Conservation (phyloP, 1,140 invertebrate species). For the Pseudomyrmex pallidus region DNA sequence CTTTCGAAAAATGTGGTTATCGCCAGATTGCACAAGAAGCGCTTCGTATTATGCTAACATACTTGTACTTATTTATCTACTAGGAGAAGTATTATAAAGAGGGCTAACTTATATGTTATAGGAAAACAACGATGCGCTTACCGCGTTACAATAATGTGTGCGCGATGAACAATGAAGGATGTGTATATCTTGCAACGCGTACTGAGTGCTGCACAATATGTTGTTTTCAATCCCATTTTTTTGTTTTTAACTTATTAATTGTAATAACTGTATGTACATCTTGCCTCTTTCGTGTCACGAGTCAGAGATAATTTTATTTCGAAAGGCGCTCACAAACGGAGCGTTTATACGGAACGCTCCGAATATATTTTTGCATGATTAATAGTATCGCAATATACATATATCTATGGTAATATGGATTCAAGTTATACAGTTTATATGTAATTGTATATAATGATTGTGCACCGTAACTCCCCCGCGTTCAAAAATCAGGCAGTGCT, state of each 20-base stretch:
- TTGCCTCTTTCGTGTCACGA: neutral
- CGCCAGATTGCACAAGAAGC: slow-evolving; percentile 40
- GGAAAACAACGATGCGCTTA: neutral
- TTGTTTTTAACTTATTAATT: neutral
- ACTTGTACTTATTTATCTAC: slow-evolving; percentile 21
- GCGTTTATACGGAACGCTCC: too few relatives aligned
- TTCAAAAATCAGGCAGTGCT: slow-evolving; percentile 28
- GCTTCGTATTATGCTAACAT: slow-evolving; percentile 32
- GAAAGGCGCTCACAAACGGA: neutral
- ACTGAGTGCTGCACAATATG: neutral
- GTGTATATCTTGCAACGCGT: neutral
- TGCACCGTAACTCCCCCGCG: neutral
- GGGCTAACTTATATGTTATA: slow-evolving; percentile 8
- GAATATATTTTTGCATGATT: neutral
- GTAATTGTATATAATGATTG: neutral
- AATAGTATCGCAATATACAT: neutral
- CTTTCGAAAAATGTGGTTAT: slow-evolving; percentile 29
- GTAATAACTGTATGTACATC: neutral
- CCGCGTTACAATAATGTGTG: neutral
- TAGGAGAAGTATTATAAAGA: slow-evolving; percentile 24
- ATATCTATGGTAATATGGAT: neutral
- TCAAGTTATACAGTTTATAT: too few relatives aligned
- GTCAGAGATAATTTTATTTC: neutral
- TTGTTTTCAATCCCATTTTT: too few relatives aligned
- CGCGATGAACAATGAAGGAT: neutral